Evolutionary conservation across 2,888 invertebrate species (phyloP).

Genomic region (Apotomis betuletana): DNA sequence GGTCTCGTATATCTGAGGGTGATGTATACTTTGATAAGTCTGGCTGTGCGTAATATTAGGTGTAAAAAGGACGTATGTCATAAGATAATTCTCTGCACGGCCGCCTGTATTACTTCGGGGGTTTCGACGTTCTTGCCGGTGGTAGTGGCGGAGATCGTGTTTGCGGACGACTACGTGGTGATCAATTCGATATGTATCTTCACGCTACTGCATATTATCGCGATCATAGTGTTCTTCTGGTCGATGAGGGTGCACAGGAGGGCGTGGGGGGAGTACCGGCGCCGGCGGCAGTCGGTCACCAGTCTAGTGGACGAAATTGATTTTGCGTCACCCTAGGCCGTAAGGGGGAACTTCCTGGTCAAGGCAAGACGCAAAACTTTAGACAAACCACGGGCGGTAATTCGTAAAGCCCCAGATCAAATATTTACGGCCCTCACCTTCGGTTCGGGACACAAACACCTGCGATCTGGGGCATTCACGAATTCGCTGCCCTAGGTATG

Average conservation of each 20-base stretch:
- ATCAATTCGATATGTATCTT: conserved; percentile 33
- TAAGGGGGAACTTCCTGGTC: too few species aligned
- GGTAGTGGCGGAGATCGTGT: conserved; percentile 31
- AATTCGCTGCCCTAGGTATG: too few species aligned
- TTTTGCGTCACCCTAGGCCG: too few species aligned
- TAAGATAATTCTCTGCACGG: conserved; percentile 31
- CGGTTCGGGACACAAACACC: too few species aligned
- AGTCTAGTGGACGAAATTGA: conserved; percentile 13
- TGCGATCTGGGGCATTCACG: too few species aligned
- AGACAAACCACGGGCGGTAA: too few species aligned
- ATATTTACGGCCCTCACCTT: too few species aligned
- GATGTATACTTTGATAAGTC: conserved; percentile 28
- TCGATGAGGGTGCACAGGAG: conserved; percentile 26
- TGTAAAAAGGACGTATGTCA: conserved; percentile 32
- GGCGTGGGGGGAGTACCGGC: conserved; percentile 28
- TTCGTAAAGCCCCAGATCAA: too few species aligned
- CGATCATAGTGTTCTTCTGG: conserved; percentile 23
- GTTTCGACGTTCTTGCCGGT: conserved; percentile 32
- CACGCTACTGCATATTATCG: conserved; percentile 27
- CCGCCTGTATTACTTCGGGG: conserved; percentile 29
- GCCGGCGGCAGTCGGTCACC: conserved; percentile 18
- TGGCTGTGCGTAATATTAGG: conserved; percentile 20
- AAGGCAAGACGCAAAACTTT: too few species aligned
- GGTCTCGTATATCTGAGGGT: conserved; percentile 25
- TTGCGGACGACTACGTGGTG: conserved; percentile 18